A percentile compares a stretch with the other conserved stretches of the same genome.
Evolutionary conservation across 2,113 vertebrate species (phyloP).

Genomic region (Pygoscelis adeliae): DNA sequence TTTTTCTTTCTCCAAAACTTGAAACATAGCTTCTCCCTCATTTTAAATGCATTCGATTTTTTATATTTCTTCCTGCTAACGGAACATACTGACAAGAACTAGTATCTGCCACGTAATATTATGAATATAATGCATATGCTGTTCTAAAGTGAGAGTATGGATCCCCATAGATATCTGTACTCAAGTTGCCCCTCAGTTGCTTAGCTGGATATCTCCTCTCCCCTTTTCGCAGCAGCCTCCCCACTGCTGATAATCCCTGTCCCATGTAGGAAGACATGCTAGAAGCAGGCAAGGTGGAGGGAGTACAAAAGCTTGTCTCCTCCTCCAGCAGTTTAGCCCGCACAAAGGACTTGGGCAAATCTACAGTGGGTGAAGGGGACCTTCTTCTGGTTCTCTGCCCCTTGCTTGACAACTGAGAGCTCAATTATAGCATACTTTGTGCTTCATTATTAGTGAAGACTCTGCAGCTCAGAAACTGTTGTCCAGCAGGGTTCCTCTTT

Average conservation of each 20-base stretch:
- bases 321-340: not conserved
- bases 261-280: not conserved
- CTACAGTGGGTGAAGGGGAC: not conserved
- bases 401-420: not conserved
- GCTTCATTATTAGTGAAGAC: not conserved
- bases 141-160: not conserved
- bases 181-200: not conserved
- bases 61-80: not conserved
- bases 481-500: not conserved
- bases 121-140: not conserved
- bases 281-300: not conserved
- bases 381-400: not conserved
- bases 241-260: not conserved
- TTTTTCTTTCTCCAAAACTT: not conserved
- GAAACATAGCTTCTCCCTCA: not conserved
- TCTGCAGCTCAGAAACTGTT: not conserved
- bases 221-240: not conserved
- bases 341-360: not conserved
- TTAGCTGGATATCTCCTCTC: not conserved
- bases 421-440: not conserved
- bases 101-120: not conserved
- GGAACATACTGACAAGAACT: not conserved
- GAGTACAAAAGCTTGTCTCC: not conserved
- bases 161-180: not conserved
- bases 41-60: not conserved